phyloP scores from a whole-genome alignment of 1,140 invertebrate species.

The Myzus persicae region DNA sequence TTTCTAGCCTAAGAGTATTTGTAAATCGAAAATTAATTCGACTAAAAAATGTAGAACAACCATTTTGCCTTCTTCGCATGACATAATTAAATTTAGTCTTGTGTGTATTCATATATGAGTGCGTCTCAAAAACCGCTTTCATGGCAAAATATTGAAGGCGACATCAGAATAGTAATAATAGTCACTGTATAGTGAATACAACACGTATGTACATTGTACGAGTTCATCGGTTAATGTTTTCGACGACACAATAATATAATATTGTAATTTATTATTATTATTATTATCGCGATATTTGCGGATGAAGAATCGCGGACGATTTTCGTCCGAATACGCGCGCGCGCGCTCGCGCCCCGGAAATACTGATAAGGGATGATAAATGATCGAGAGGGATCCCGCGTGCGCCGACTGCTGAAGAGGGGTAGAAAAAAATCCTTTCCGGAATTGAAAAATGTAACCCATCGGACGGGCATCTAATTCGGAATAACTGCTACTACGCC shows the following conservation, averaged over 20 bases:
- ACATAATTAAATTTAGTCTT: not conserved
- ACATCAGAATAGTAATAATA: too few relatives aligned
- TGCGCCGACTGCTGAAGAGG: not conserved
- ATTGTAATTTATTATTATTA: not conserved
- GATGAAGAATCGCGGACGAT: not conserved
- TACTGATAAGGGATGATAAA: slow-evolving; percentile 7
- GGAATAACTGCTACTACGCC: not conserved
- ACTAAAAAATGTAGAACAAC: too few relatives aligned
- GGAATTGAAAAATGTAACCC: slow-evolving; percentile 10
- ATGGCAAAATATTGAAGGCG: too few relatives aligned
- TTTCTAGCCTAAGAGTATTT: too few relatives aligned
- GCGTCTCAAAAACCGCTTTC: too few relatives aligned
- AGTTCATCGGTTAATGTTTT: not conserved
- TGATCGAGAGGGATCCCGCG: not conserved
- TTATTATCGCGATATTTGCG: not conserved
- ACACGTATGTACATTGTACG: not conserved
- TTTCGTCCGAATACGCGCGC: not conserved
- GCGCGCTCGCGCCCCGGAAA: not conserved
- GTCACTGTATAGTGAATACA: not conserved
- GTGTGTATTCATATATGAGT: not conserved
- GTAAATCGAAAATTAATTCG: too few relatives aligned
- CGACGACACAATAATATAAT: not conserved
- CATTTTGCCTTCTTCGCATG: too few relatives aligned
- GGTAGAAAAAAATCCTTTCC: slow-evolving; percentile 5
- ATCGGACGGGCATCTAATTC: not conserved